Base-by-base conservation (phyloP, 2,888 invertebrate species). In the Orthosia gracilis region DNA sequence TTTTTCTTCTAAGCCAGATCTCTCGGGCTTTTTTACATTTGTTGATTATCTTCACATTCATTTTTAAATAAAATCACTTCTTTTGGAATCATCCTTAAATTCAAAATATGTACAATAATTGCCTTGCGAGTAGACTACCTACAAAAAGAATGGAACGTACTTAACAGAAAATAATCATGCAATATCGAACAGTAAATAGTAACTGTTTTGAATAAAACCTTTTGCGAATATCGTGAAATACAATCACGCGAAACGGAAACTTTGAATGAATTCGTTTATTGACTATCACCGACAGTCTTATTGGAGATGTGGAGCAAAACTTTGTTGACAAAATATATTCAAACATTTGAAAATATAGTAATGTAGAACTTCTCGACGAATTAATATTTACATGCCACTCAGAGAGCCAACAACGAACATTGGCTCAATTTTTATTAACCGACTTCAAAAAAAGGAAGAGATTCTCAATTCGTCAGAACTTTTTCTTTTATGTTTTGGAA, bases 161-260 rank as follows among this genome's bases (percentile, higher is more conserved):
- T 80, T 80, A 65, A 74, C 58, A 70, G 62, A 65, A 68, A 49
- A 68, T 57, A 59, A 83, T 78, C 80, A 83, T 73, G 80, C 70
- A 80, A 75, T 68, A 63, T 57, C 11, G 13, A 72, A 59, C 4
- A 67, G 52, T 52, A 80, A 72, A 70, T 66, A 65, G 47, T 18
- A 68, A 54, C 69, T 47, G 54, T 74, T 78, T 57, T 71, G 70
- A 81, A 80, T 83, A 52, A 77, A 82, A 73, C 12, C 23, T n/a
- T 74, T 80, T 67, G 47, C 69, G 9, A 74, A 77, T 68, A 62
- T 63, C 49, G 59, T 68, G 66, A 57, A 70, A 79, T 76, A 61
- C 45, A 65, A 69, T 71, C 59, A 80, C 52, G 73, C 69, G 50
- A 78, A 62, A 59, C 31, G 54, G 40, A 52, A 73, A 73, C 62